Evolutionary conservation across 2,797 vertebrate genomes (phyloP).

Genomic region (Sitta carolinensis): DNA sequence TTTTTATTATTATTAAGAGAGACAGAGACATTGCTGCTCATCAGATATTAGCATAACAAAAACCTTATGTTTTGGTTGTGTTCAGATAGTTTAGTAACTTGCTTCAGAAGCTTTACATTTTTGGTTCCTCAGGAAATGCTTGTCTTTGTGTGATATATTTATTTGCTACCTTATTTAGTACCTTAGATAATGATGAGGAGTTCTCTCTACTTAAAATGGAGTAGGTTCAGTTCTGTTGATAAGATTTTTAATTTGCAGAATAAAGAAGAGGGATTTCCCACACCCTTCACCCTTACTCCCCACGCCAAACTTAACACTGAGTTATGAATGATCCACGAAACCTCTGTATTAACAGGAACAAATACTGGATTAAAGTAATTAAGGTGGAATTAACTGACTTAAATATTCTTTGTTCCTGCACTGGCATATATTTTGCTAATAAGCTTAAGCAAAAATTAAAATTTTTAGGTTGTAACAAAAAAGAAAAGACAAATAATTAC

Average conservation of each 20-base stretch:
- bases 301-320: neutral
- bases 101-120: neutral
- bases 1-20: neutral
- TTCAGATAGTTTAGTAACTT: neutral
- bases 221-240: neutral
- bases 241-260: neutral
- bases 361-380: neutral
- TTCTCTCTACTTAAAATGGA: neutral
- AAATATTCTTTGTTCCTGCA: neutral
- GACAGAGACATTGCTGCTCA: neutral
- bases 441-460: neutral
- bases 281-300: fast-evolving
- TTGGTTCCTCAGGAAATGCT: neutral
- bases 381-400: neutral
- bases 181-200: neutral
- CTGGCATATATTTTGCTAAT: neutral
- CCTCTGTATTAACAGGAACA: neutral
- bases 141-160: neutral
- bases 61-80: neutral
- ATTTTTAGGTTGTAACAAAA: neutral
- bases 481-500: neutral
- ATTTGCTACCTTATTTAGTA: neutral
- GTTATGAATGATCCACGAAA: neutral
- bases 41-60: neutral
- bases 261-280: neutral